Conservation (phyloP, 2,797 vertebrate species). For the Heteromormyrus szaboi region DNA sequence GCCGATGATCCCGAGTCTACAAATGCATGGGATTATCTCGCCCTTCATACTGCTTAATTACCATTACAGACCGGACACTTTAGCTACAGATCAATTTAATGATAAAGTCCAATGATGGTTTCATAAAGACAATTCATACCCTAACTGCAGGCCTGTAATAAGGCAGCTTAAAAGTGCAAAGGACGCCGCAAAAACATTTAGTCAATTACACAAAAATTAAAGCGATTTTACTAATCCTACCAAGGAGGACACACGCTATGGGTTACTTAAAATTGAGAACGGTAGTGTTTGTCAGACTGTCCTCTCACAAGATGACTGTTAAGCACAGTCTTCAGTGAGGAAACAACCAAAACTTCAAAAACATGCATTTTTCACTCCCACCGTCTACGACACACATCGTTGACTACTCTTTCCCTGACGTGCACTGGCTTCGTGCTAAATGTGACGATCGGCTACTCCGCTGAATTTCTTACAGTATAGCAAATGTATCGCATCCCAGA, state of each 20-base stretch:
- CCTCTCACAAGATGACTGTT: background rate
- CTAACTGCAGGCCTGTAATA: background rate
- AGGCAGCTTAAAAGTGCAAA: background rate
- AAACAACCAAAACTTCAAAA: background rate
- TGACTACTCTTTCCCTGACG: background rate
- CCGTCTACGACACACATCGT: background rate
- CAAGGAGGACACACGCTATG: background rate
- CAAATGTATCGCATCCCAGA: background rate
- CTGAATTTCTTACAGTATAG: background rate
- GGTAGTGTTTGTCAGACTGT: background rate
- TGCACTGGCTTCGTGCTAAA: background rate
- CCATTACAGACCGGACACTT: background rate
- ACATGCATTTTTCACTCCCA: background rate
- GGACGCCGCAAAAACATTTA: background rate
- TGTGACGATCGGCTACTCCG: background rate
- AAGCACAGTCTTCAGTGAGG: background rate
- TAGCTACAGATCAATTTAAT: background rate
- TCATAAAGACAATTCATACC: background rate
- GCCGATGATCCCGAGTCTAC: background rate
- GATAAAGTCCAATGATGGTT: background rate
- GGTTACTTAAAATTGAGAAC: background rate
- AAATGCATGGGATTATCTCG: background rate
- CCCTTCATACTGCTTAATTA: background rate
- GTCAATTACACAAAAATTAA: background rate
- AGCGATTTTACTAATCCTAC: background rate